A percentile compares a stretch with the other conserved stretches of the same genome.
Conservation (phyloP, 2,888 invertebrate genomes). For the Scrobipalpa costella region DNA sequence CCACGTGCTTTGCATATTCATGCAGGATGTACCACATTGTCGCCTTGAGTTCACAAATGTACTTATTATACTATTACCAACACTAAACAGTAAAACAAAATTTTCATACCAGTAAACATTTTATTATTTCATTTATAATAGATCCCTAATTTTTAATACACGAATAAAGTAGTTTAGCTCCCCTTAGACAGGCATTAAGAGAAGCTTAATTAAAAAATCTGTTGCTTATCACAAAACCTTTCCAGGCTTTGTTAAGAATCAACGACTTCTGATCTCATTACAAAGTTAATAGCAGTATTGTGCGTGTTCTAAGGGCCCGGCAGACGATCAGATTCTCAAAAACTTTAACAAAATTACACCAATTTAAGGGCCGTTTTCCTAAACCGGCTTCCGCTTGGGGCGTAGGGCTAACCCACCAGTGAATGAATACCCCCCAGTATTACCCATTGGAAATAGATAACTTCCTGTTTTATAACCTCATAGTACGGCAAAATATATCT, state of each 20-base stretch:
- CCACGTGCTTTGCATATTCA: constrained; percentile 60
- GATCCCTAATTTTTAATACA: background rate
- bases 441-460: too few relatives aligned
- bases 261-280: background rate
- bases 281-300: constrained; percentile 10
- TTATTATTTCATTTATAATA: too few relatives aligned
- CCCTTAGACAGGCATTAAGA: background rate
- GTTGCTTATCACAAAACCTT: background rate
- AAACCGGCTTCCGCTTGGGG: constrained; percentile 20
- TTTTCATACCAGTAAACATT: too few relatives aligned
- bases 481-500: too few relatives aligned
- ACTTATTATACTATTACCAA: background rate
- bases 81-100: too few relatives aligned
- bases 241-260: background rate
- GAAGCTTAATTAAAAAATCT: background rate
- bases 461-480: too few relatives aligned
- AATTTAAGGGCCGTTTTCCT: constrained; percentile 12
- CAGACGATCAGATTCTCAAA: constrained; percentile 11
- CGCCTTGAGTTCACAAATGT: constrained; percentile 1
- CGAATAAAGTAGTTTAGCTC: background rate
- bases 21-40: constrained; percentile 33
- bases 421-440: too few relatives aligned
- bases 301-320: constrained; percentile 8
- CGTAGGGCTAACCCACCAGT: too few relatives aligned
- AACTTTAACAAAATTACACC: constrained; percentile 22